These are phyloP conservation scores for Epizoanthus illoricatus DNA, from an alignment of 92 coral and sea anemone genomes.

Conservation along the genomic window DNA sequence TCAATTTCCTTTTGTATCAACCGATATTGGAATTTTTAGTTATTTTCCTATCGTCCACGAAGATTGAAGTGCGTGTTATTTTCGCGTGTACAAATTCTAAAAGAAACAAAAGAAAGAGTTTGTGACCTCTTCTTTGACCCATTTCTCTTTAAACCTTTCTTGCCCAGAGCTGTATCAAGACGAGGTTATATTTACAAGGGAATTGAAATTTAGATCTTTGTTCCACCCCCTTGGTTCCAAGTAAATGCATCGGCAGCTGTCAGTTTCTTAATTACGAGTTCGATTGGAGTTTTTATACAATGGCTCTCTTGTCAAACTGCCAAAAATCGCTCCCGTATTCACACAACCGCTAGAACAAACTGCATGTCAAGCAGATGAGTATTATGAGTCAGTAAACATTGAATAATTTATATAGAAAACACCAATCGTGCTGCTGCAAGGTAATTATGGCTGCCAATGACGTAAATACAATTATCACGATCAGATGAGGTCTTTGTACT, in stretches of 20 bases:
- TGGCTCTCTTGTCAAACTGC: conserved; percentile 35
- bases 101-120: conserved; percentile 9
- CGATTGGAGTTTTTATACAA: conserved; percentile 1
- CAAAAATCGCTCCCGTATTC: conserved; percentile 16
- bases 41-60: conserved; percentile 10
- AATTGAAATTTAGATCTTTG: not conserved
- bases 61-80: not conserved
- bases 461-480: conserved; percentile 39
- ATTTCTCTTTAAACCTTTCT: not conserved
- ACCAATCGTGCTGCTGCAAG: conserved; percentile 59
- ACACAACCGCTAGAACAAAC: conserved; percentile 6
- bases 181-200: not conserved
- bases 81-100: conserved; percentile 16
- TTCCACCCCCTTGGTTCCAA: not conserved
- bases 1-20: conserved; percentile 10
- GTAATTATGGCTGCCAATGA: conserved; percentile 33
- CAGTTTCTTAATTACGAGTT: conserved; percentile 7
- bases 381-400: conserved; percentile 67
- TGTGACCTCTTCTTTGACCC: conserved; percentile 37
- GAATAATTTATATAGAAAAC: conserved; percentile 71
- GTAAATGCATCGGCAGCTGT: conserved; percentile 13
- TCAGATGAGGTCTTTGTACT: conserved; percentile 19
- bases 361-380: conserved; percentile 31
- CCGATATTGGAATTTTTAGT: conserved; percentile 24
- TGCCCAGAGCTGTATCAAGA: not conserved